Conservation (phyloP, 53 echinoderm and acorn worm species). For the Arbacia lixula region DNA sequence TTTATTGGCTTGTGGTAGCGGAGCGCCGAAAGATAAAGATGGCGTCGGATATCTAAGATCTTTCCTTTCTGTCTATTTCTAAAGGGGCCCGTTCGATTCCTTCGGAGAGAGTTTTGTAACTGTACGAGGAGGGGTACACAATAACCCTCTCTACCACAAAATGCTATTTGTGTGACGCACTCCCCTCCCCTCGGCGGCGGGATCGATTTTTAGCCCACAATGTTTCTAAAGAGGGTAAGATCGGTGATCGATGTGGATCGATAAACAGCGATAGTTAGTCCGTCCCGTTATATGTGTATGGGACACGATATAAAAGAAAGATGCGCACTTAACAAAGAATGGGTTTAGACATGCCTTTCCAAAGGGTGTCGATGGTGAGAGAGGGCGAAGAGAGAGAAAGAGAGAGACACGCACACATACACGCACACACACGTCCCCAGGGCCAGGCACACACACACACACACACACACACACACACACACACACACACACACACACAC, state of each 20-base stretch:
- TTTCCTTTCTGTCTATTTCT: too few relatives aligned
- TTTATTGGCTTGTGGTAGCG: too few relatives aligned
- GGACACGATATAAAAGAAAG: not conserved
- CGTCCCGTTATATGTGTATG: not conserved
- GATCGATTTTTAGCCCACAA: too few relatives aligned
- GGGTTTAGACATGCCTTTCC: too few relatives aligned
- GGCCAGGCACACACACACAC: too few relatives aligned
- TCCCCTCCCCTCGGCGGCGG: conserved; percentile 1
- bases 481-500: too few relatives aligned
- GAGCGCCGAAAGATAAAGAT: too few relatives aligned
- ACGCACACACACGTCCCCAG: too few relatives aligned
- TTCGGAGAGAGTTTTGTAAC: conserved; percentile 28
- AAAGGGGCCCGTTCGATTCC: not conserved
- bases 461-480: too few relatives aligned
- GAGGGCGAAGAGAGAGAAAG: not conserved
- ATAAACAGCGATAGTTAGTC: not conserved
- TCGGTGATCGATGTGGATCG: not conserved
- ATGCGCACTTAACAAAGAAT: too few relatives aligned
- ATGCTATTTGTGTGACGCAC: conserved; percentile 30
- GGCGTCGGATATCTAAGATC: conserved; percentile 14
- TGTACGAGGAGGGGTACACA: not conserved
- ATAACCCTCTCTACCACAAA: conserved; percentile 13
- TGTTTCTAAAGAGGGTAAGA: not conserved
- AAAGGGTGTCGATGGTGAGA: not conserved
- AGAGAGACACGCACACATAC: not conserved